Base-by-base conservation (phyloP, 2,113 vertebrate species). In the Diadophis punctatus region DNA sequence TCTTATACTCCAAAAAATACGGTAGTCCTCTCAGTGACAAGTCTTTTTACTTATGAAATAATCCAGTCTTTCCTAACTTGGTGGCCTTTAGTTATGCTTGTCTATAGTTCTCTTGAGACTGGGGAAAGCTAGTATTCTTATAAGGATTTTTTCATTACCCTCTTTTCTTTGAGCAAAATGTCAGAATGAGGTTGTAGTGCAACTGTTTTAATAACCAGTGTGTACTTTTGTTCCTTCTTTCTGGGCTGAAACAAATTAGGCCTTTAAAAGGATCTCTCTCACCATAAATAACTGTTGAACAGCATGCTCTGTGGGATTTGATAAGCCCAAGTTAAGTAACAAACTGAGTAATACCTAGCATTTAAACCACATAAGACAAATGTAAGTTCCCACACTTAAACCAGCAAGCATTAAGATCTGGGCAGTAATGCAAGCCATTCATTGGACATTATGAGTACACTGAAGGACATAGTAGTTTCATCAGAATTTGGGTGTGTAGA, bases 291-390 rank as follows among this genome's bases (percentile, higher is more conserved):
- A 2, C 3, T 87, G 27, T 23, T 68, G 53, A 95, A 90, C 16
- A 93, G 84, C 55, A 55, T 87, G 0, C 30, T 80, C 30, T 68
- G 4, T 90, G 53, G 20, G 48, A 80, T 91, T 90, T 93, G 39
- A 86, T 95, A 94, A 94, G 9, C 27, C 89, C 91, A 11, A 2
- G 60, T 18, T 12, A 92, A 39, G 14, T 56, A 91, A 90, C 85
- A 89, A 94, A 89, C 14, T 91, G 52, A 92, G 55, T 93, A 94
- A 93, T 16, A 1, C 91, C 86, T 94, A 93, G 9, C 25, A 27
- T 94, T 90, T 93, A 94, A 25, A 88, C 46, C 5, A 51, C 46
- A 11, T 86, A 68, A 91, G 68, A 92, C 91, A 90, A 93, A 93
- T 68, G 1, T 39, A 68, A 90, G 80, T 92, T 89, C 23, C 80